phyloP scores from a whole-genome alignment of 2,113 vertebrate genomes.

The Ariopsis seemanni region DNA sequence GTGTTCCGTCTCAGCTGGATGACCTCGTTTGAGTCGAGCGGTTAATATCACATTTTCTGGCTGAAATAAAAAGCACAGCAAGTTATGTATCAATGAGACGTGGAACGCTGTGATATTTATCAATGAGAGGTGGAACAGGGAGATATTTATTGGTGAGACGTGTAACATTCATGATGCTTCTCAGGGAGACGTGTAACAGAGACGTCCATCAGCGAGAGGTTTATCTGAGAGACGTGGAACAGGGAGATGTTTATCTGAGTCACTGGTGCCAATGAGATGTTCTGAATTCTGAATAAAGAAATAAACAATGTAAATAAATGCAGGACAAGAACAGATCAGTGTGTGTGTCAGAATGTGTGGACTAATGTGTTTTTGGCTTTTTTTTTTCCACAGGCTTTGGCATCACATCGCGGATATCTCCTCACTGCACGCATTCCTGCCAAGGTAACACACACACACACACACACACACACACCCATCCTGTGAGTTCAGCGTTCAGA shows the following conservation, averaged over 20 bases:
- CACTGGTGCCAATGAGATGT: not conserved
- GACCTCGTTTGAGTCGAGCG: conserved; percentile 41
- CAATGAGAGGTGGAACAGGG: not conserved
- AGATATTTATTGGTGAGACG: not conserved
- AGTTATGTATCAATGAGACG: not conserved
- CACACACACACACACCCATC: not conserved
- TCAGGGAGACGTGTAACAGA: too few species aligned
- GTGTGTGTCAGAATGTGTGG: not conserved
- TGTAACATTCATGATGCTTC: too few species aligned
- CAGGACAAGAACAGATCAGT: not conserved
- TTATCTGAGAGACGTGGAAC: too few species aligned
- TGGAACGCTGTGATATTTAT: not conserved
- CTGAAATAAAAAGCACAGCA: not conserved
- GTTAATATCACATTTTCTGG: not conserved
- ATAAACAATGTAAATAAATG: not conserved
- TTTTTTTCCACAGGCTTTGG: conserved; percentile 79
- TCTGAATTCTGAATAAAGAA: not conserved
- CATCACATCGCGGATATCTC: conserved; percentile 89
- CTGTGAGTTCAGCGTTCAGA: not conserved
- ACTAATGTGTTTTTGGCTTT: conserved; percentile 12
- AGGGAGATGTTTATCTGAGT: not conserved
- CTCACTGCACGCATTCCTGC: conserved; percentile 87
- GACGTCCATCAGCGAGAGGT: too few species aligned
- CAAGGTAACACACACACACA: conserved; percentile 79
- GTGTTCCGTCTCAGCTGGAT: conserved; percentile 28